A percentile compares a stretch with the other conserved stretches of the same genome.
Conservation (phyloP, 2,113 vertebrate genomes). For the Sitta europaea region DNA sequence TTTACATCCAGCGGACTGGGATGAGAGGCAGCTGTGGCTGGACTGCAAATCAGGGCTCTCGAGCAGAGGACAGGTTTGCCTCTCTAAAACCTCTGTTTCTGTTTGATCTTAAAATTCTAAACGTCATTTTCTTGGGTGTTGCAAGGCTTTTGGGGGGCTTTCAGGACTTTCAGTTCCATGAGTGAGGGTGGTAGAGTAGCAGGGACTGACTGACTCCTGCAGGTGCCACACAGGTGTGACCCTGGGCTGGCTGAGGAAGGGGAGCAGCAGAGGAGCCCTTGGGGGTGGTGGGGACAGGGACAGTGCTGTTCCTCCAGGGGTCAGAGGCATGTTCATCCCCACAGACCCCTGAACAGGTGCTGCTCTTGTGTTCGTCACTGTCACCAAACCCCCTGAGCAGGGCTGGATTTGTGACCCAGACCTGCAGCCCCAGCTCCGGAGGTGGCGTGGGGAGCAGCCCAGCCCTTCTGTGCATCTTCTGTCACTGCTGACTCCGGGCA, state of each 20-base stretch:
- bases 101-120: neutral
- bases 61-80: neutral
- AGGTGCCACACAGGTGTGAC: neutral
- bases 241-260: neutral
- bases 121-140: neutral
- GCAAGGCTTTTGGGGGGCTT: neutral
- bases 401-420: neutral
- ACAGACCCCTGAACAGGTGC: neutral
- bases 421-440: neutral
- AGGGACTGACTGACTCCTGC: neutral
- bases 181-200: neutral
- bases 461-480: neutral
- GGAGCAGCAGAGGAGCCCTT: neutral
- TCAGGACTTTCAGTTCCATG: neutral
- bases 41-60: neutral
- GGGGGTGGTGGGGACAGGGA: neutral
- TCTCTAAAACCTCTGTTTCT: neutral
- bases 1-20: neutral
- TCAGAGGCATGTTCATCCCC: rapidly evolving
- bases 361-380: neutral
- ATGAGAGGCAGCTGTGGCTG: neutral
- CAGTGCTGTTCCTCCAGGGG: rapidly evolving
- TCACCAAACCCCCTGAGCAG: neutral
- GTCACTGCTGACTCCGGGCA: neutral
- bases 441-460: neutral